Evolutionary conservation across 2,888 invertebrate genomes (phyloP), one percentile per base, ranked within the genome.

Genomic region (Tricholauxania praeusta): DNA sequence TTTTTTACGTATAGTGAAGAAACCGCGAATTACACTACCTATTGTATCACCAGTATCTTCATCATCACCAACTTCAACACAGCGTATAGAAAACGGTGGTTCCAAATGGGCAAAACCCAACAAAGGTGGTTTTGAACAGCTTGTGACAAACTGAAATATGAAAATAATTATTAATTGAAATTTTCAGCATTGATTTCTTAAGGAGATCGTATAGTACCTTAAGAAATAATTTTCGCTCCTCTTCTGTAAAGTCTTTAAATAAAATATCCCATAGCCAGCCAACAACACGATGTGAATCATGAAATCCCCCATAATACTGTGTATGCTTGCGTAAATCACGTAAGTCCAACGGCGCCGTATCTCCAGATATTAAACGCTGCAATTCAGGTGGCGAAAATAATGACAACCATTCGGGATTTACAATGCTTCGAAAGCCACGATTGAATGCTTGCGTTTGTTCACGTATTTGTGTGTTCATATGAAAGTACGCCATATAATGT

Each of bases 241-340:
- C 91, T 83, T 96, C 94, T 12, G 90, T 92, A 88, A 99, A 99
- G 87, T 99, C 99, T 80, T 96, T 93, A 81, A 96, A 96, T 77
- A 99, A 89, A 81, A 99, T 96, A 88, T 99, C 98, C 99, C 99
- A 99, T 67, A 99, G 90, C 99, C 99, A 99, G 85, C 95, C 94
- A 66, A 99, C 96, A 67, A 99, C 98, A 79, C 96, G 91, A 89
- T 99, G 99, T 74, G 96, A 96, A 71, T 84, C 90, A 96, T 96
- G 99, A 89, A 99, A 99, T 7, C 99, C 99, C 73, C 99, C 99
- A 89, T 98, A 99, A 89, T 99, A 99, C 88, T 98, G 98, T 12
- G 98, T 98, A 89, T 99, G 95, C 70, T 92, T 93, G 3, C 97
- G 90, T 76, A 96, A 87, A 88, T 96, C 96, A 78, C 92, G 91